Evolutionary conservation across 2,888 invertebrate genomes (phyloP).

Genomic region (Orthosia incerta): DNA sequence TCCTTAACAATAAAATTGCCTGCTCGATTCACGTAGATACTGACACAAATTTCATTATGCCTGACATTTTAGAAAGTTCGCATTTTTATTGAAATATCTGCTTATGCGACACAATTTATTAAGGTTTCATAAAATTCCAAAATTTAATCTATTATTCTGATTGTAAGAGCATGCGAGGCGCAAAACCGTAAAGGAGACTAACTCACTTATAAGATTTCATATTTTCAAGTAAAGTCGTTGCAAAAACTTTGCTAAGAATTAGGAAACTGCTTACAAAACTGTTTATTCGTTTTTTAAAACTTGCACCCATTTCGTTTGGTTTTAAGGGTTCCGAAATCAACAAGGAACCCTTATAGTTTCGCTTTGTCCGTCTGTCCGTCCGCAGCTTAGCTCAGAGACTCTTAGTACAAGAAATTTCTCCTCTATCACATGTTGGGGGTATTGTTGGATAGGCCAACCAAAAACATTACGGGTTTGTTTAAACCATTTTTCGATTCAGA

Average conservation of each 20-base stretch:
- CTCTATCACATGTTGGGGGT: too few species aligned
- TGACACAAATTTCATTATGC: slow-evolving; percentile 27
- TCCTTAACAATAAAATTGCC: slow-evolving; percentile 26
- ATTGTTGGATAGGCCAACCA: too few species aligned
- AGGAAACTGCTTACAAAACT: slow-evolving; percentile 30
- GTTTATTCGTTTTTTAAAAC: slow-evolving; percentile 30
- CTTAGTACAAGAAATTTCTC: too few species aligned
- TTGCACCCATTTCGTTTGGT: slow-evolving; percentile 11
- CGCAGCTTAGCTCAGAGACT: too few species aligned
- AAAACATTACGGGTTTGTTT: too few species aligned
- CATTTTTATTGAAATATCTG: slow-evolving; percentile 41
- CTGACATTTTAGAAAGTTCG: slow-evolving; percentile 29
- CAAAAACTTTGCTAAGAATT: slow-evolving; percentile 29
- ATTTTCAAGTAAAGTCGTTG: slow-evolving; percentile 1
- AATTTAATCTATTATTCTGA: slow-evolving; percentile 15
- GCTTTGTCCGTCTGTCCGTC: too few species aligned
- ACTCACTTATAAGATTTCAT: slow-evolving; percentile 21
- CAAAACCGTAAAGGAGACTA: slow-evolving; percentile 18
- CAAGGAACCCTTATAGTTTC: too few species aligned
- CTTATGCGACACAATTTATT: slow-evolving; percentile 5
- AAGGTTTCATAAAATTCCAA: slow-evolving; percentile 16
- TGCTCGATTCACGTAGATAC: slow-evolving; percentile 30
- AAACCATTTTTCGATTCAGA: too few species aligned
- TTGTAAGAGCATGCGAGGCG: slow-evolving; percentile 2
- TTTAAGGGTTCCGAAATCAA: too few species aligned